Evolutionary conservation across 1,140 invertebrate species (phyloP).

Genomic region (Drosophila prosaltans): DNA sequence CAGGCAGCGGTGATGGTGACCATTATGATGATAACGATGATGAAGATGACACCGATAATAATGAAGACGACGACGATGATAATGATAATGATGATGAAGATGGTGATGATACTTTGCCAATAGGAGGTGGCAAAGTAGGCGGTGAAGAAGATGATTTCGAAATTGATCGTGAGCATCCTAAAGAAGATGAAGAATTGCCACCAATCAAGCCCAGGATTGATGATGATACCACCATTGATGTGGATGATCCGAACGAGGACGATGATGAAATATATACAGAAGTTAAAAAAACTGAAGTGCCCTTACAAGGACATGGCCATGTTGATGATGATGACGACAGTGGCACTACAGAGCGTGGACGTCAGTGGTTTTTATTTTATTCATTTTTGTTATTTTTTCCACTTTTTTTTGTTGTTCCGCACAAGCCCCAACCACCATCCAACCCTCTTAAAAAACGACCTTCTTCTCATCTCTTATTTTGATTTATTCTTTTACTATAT

Average conservation of each 20-base stretch:
- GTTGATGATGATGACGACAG: slow-evolving; percentile 31
- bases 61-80: slow-evolving; percentile 37
- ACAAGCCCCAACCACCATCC: neutral
- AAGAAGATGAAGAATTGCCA: neutral
- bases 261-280: slow-evolving; percentile 46
- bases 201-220: slow-evolving; percentile 14
- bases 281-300: slow-evolving; percentile 27
- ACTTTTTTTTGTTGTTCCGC: slow-evolving; percentile 17
- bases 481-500: slow-evolving; percentile 12
- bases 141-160: slow-evolving; percentile 29
- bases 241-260: slow-evolving; percentile 46
- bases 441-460: no score
- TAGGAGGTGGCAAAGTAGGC: slow-evolving; percentile 4
- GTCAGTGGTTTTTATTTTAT: slow-evolving; percentile 75
- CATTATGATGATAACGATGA: neutral
- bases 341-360: slow-evolving; percentile 41
- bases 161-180: slow-evolving; percentile 15
- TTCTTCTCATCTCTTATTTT: slow-evolving; percentile 23
- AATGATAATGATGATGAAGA: slow-evolving; percentile 29
- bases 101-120: neutral
- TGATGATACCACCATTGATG: slow-evolving; percentile 30
- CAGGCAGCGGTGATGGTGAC: slow-evolving; percentile 56
- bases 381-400: slow-evolving; percentile 35
- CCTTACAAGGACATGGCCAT: slow-evolving; percentile 33
- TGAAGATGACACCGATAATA: slow-evolving; percentile 23